These are phyloP conservation scores for Phalanger gymnotis DNA, from an alignment of 2,797 vertebrate genomes.

Conservation along the genomic window DNA sequence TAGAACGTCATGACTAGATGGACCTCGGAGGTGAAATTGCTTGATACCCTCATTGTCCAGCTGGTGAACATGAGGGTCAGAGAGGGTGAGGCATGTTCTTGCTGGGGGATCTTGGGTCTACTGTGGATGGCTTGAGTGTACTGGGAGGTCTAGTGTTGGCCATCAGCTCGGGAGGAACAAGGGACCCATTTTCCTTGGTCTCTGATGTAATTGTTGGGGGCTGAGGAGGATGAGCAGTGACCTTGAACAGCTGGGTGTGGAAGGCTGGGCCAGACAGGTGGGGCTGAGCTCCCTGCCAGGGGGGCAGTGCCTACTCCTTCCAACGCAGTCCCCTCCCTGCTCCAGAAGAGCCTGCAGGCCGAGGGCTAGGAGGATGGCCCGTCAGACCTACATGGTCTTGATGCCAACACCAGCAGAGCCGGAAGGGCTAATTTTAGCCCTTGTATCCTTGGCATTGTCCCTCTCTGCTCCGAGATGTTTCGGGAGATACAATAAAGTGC, in stretches of 20 bases:
- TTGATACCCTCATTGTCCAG: too few species aligned
- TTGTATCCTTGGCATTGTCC: slow-evolving; percentile 83
- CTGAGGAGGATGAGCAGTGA: background rate
- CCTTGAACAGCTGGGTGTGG: background rate
- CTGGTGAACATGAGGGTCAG: background rate
- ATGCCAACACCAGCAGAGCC: slow-evolving; percentile 79
- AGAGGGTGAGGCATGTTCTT: background rate
- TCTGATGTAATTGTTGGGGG: background rate
- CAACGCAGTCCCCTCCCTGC: background rate
- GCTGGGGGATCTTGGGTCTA: background rate
- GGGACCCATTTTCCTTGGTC: background rate
- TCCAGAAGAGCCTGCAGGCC: background rate
- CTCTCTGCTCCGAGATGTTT: slow-evolving; percentile 79
- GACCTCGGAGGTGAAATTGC: background rate
- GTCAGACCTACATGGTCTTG: background rate
- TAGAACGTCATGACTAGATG: too few species aligned
- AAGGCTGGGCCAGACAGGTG: background rate
- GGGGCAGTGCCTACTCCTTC: background rate
- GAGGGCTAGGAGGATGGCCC: background rate
- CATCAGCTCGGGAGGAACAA: background rate
- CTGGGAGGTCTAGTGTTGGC: background rate
- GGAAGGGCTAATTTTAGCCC: slow-evolving; percentile 84
- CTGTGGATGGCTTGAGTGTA: background rate
- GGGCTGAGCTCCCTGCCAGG: too few species aligned
- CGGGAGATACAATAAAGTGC: slow-evolving; percentile 75